Conservation (phyloP, 1,140 invertebrate species). For the Manduca sexta region DNA sequence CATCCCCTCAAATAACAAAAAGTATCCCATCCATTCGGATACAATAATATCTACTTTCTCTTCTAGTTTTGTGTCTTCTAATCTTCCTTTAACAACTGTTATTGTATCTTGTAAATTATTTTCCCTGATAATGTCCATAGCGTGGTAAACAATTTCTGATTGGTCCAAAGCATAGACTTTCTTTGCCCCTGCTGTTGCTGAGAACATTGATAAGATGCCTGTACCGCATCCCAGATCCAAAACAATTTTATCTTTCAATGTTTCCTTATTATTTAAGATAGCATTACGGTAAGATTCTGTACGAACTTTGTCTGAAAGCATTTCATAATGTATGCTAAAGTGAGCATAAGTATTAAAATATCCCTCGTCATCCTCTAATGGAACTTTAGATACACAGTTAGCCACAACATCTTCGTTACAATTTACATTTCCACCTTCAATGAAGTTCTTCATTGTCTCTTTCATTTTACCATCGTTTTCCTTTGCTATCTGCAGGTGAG, state of each 20-base stretch:
- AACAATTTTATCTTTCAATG: slow-evolving; percentile 85
- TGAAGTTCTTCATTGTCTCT: slow-evolving; percentile 75
- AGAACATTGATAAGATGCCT: slow-evolving; percentile 97
- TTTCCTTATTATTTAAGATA: slow-evolving; percentile 86
- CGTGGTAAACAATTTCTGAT: slow-evolving; percentile 87
- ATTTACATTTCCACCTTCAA: slow-evolving; percentile 49
- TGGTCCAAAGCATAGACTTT: slow-evolving; percentile 95
- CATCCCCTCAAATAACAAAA: slow-evolving; percentile 98
- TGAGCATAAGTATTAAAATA: slow-evolving; percentile 98
- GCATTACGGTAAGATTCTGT: slow-evolving; percentile 96
- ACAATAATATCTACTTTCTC: slow-evolving; percentile 96
- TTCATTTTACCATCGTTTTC: slow-evolving; percentile 80
- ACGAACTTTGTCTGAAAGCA: slow-evolving; percentile 92
- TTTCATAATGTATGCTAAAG: slow-evolving; percentile 98
- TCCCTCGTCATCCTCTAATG: slow-evolving; percentile 77
- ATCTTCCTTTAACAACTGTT: slow-evolving; percentile 82
- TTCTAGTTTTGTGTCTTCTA: slow-evolving; percentile 92
- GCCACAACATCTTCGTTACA: slow-evolving; percentile 38
- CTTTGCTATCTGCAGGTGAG: slow-evolving; percentile 73
- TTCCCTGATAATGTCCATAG: slow-evolving; percentile 86
- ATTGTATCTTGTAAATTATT: slow-evolving; percentile 79
- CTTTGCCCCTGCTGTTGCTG: slow-evolving; percentile 92
- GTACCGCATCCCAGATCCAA: slow-evolving; percentile 96
- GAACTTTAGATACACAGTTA: slow-evolving; percentile 68
- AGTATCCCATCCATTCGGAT: slow-evolving; percentile 99